phyloP scores from a whole-genome alignment of 2,113 vertebrate species.

The Columbina picui region DNA sequence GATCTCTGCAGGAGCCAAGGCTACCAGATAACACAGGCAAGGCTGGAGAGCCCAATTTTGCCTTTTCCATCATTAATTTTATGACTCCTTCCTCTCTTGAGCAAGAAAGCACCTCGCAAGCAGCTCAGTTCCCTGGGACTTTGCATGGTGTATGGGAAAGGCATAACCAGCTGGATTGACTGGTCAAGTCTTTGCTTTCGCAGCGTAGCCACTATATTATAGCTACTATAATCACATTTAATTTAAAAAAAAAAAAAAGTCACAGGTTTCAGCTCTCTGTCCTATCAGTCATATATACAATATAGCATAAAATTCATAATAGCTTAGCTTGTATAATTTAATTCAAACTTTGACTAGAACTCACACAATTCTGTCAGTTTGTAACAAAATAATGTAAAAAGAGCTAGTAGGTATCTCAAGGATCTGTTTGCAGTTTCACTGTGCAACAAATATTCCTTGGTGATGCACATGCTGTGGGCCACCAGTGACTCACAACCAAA shows the following conservation, averaged over 20 bases:
- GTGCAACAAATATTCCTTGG: neutral
- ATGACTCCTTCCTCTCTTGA: neutral
- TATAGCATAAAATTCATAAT: neutral
- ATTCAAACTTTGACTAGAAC: neutral
- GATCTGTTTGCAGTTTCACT: neutral
- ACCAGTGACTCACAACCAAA: neutral
- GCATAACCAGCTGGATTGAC: neutral
- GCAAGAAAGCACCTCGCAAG: neutral
- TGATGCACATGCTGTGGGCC: neutral
- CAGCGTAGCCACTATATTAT: neutral
- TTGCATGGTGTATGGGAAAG: neutral
- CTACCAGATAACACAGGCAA: neutral
- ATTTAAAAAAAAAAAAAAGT: neutral
- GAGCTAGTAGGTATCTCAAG: neutral
- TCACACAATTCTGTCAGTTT: neutral
- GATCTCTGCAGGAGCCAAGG: too few species aligned
- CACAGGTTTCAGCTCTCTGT: neutral
- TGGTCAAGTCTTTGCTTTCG: neutral
- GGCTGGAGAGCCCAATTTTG: fast-evolving
- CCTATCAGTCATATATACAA: fast-evolving
- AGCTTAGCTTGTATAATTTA: neutral
- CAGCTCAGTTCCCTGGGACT: fast-evolving
- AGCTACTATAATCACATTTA: too few species aligned
- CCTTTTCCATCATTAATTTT: neutral
- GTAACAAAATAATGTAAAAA: neutral